Base-by-base conservation (phyloP, 2,113 vertebrate species). In the Tragelaphus scriptus region DNA sequence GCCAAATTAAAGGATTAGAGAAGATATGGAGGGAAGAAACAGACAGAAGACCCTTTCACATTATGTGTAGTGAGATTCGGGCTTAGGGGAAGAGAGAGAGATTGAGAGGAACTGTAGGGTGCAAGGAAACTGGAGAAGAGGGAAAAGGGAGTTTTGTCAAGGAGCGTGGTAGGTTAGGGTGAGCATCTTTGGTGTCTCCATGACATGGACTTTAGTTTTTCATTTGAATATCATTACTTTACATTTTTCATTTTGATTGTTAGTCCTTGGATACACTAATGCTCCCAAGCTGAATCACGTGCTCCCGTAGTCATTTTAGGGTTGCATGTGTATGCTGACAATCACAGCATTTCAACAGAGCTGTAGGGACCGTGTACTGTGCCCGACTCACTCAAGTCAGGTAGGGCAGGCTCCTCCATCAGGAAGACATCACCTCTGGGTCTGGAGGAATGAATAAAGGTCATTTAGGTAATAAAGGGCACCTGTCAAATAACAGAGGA, bases 141-240 rank as follows among this genome's bases (percentile, higher is more conserved):
- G 79, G 55, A 44, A 94, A n/a, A 92, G 44, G 26, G 23, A 49
- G 11, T 32, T 95, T 86, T 47, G 32, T 90, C 19, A 21, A 56
- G 65, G 25, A 58, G 8, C 8, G 9, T 17, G 25, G 44, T 3
- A n/a, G 68, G n/a, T 23, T 6, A 68, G 71, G 15, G 30, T 9
- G 25, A 88, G 32, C 21, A 19, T 81, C 23, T 58, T 36, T 12
- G 26, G 7, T 47, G 28, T 85, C 86, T 90, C 32, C 40, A 47
- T 59, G 82, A 96, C 86, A 36, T 36, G 12, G 47, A 30, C 80
- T 91, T 49, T 56, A 77, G 75, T 58, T 85, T 87, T 58, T 63
- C 32, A 88, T 90, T 96, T 94, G 51, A 75, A 80, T 32, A 85
- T 51, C 84, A 93, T 93, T 79, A 77, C 92, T 96, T 82, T 58